A percentile compares a stretch with the other conserved stretches of the same genome.
Evolutionary conservation across 2,797 vertebrate genomes (phyloP).

Genomic region (Bovichtus diacanthus): DNA sequence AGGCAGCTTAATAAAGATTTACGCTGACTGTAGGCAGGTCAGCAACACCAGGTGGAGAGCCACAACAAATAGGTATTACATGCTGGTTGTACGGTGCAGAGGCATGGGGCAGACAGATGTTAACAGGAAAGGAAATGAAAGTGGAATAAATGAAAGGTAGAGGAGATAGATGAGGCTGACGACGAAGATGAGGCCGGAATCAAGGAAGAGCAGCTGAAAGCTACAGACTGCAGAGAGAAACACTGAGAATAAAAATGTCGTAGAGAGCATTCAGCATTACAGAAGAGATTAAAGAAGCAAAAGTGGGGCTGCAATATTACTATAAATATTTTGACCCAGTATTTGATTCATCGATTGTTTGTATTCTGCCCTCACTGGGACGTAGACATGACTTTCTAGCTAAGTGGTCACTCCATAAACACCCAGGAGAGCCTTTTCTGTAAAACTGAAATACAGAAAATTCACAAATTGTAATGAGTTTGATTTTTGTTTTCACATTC

Average conservation of each 20-base stretch:
- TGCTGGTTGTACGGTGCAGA: neutral
- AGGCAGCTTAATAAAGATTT: conserved; percentile 53
- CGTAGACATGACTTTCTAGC: no score
- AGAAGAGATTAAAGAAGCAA: neutral
- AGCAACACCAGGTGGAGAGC: neutral
- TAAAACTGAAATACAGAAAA: no score
- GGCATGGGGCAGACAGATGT: neutral
- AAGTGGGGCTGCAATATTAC: neutral
- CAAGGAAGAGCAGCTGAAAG: neutral
- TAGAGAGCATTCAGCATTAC: neutral
- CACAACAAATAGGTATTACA: conserved; percentile 8
- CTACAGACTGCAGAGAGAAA: neutral
- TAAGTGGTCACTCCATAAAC: no score
- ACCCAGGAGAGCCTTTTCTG: no score
- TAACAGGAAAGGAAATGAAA: conserved; percentile 5
- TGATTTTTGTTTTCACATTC: no score
- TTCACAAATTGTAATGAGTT: no score
- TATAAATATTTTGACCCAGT: neutral
- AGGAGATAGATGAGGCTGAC: conserved; percentile 7
- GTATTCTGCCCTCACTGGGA: no score
- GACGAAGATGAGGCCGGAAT: neutral
- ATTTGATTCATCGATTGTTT: neutral
- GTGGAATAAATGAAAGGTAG: conserved; percentile 9
- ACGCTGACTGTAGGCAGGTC: conserved; percentile 7
- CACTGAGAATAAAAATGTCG: neutral